phyloP scores from a whole-genome alignment of 2,888 invertebrate genomes.

The Epinotia ramella region DNA sequence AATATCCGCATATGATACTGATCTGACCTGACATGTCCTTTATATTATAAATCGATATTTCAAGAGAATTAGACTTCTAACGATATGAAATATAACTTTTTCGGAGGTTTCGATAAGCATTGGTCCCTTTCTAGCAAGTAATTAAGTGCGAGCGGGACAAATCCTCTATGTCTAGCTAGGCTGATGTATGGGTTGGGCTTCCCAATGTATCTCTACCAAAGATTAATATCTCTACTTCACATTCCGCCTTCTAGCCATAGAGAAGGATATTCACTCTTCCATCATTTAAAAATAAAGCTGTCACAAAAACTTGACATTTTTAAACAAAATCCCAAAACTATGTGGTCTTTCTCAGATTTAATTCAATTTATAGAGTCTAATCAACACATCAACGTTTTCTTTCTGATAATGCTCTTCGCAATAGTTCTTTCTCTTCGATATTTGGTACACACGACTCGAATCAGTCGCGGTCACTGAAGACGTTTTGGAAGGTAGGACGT shows the following conservation, averaged over 20 bases:
- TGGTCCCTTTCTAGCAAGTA: no score
- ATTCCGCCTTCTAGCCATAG: neutral
- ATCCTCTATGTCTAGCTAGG: no score
- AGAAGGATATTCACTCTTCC: neutral
- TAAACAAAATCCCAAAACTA: neutral
- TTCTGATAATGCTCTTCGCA: conserved; percentile 58
- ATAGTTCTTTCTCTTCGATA: conserved; percentile 57
- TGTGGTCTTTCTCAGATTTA: neutral
- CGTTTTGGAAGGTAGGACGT: neutral
- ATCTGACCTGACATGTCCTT: no score
- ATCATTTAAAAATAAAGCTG: neutral
- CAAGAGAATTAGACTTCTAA: no score
- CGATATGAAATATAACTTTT: no score
- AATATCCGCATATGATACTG: no score
- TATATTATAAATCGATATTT: no score
- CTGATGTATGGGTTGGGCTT: neutral
- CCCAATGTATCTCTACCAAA: neutral
- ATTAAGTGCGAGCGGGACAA: no score
- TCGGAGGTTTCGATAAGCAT: no score
- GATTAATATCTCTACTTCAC: no score
- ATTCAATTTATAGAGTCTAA: neutral
- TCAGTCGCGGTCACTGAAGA: neutral
- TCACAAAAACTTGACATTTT: conserved; percentile 6
- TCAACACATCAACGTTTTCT: neutral
- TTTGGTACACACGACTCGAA: conserved; percentile 54